These are phyloP conservation scores for Cephus pygmeus DNA, from an alignment of 2,888 invertebrate genomes.

Conservation along the genomic window DNA sequence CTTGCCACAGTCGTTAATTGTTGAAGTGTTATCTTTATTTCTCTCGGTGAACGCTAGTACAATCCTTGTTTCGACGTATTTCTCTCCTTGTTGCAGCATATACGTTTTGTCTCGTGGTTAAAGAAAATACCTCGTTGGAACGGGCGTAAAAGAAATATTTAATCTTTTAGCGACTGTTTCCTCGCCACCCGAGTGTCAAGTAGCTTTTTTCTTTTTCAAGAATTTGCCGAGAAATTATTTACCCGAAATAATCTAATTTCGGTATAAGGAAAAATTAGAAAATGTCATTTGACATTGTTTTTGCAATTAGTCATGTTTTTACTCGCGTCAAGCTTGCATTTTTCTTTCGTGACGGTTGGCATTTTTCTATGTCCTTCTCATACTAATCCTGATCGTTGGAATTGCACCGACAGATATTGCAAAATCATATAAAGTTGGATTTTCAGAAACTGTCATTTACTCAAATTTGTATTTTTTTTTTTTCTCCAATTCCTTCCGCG, in stretches of 20 bases:
- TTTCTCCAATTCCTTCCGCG: too few relatives aligned
- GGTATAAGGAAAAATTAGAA: too few relatives aligned
- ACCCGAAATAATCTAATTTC: too few relatives aligned
- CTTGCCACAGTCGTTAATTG: background rate
- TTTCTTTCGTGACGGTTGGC: background rate
- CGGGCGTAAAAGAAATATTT: background rate
- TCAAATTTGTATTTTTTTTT: too few relatives aligned
- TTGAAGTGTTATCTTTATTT: background rate
- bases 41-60: background rate
- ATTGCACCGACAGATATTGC: background rate
- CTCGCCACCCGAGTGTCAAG: background rate
- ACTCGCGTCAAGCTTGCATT: too few relatives aligned
- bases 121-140: background rate
- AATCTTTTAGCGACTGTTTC: background rate
- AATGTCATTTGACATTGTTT: too few relatives aligned
- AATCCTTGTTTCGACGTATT: background rate
- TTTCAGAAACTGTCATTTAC: too few relatives aligned
- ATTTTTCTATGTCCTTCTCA: background rate
- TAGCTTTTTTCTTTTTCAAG: background rate
- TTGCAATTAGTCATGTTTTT: too few relatives aligned
- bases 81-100: too few relatives aligned
- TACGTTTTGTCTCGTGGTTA: background rate
- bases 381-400: background rate
- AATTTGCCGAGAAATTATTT: background rate
- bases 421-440: background rate